Evolutionary conservation across 2,888 invertebrate genomes (phyloP).

Genomic region (Congeria kusceri): DNA sequence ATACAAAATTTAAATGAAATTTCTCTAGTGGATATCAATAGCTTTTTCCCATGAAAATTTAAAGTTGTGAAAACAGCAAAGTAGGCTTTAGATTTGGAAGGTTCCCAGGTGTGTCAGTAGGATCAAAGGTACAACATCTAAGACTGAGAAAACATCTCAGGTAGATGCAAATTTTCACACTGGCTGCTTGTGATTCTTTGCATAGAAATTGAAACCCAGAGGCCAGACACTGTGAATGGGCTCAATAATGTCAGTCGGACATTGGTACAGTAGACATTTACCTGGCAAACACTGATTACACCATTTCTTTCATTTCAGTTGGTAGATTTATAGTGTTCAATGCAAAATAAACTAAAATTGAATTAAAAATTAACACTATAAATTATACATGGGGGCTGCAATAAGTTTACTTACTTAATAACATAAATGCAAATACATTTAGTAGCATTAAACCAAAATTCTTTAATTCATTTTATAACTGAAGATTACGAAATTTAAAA

Average conservation of each 20-base stretch:
- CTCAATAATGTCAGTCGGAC: neutral
- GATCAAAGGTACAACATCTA: conserved; percentile 26
- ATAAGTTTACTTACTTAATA: no score
- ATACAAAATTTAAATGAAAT: conserved; percentile 14
- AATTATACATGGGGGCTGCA: no score
- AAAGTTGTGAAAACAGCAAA: conserved; percentile 15
- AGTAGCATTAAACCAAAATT: no score
- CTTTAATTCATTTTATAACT: no score
- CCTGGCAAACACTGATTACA: no score
- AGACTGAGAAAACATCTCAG: conserved; percentile 8
- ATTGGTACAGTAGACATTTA: no score
- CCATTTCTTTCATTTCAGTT: no score
- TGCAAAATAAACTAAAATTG: no score
- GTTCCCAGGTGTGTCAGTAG: conserved; percentile 22
- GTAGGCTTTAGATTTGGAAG: neutral
- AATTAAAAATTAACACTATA: no score
- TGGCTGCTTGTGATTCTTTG: neutral
- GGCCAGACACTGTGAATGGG: conserved; percentile 1
- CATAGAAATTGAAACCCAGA: neutral
- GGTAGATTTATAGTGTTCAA: no score
- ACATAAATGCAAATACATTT: no score
- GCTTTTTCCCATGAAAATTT: conserved; percentile 24
- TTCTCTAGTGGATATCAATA: neutral
- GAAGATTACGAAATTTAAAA: no score
- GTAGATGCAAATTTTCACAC: conserved; percentile 40